Evolutionary conservation across 2,888 invertebrate species (phyloP), one percentile per base, ranked within the genome.

Genomic region (Trissolcus brochymenae): DNA sequence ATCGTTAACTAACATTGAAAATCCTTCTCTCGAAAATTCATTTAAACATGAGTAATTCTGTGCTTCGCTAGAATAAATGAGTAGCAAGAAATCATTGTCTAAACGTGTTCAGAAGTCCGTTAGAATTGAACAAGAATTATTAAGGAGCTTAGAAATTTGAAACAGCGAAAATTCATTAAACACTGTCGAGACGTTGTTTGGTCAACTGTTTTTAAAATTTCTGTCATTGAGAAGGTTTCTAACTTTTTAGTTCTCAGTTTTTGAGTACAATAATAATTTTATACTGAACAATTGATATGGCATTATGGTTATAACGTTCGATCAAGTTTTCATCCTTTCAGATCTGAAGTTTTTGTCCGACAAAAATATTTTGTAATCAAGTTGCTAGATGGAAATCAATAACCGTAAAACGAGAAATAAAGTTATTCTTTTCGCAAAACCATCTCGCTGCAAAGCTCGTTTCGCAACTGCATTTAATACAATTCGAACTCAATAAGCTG

Each of bases 111-210:
- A 74, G 35, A 35, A 74, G 62, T 35, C 57, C 43, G 49, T 57
- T 49, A 46, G 60, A 74, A 64, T 59, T 67, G 59, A 55, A 51
- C 25, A 53, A 56, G 53, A 74, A 74, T 55, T 67, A 74, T 68
- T 74, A 56, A 62, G 67, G 50, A 56, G 67, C 61, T 74, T 61
- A 55, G 66, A 62, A 74, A 67, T 74, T 74, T 67, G 74, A 66
- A 61, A 74, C 67, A 61, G 61, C 62, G 57, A 43, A 67, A 74
- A 67, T 57, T 60, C 67, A 74, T 74, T 74, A 57, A 67, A 53
- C 56, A 73, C 51, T 61, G 66, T 74, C 66, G 53, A 55, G 41
- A 46, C 19, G 46, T 60, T 35, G 35, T 35, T 35, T 11, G 35
- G 2, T 35, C 2, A 11, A 35, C 9, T 35, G 11, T 35, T 35